Base-by-base conservation (phyloP, 2,113 vertebrate genomes). In the Rhombomys opimus region DNA sequence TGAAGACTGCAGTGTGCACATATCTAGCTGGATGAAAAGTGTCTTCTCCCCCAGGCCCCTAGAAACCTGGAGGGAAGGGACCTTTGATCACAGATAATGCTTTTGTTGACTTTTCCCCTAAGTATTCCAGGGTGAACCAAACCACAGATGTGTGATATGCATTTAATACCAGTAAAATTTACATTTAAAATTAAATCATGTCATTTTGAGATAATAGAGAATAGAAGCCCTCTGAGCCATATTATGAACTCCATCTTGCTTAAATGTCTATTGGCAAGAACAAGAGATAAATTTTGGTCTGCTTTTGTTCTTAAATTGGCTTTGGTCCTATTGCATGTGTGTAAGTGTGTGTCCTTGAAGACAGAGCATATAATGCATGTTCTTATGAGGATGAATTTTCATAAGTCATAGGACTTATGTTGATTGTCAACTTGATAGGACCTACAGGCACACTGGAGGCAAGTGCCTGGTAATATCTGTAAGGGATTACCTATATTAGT, bases 31-130 rank as follows among this genome's bases (percentile, higher is more conserved):
- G 27, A 38, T 27, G 81, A 80, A 54, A 65, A 65, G 32, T 25
- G 23, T 23, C 46, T 11, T 77, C 20, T 90, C 5, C 32, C n/a
- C n/a, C 30, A 15, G 20, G 46, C 7, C 32, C 52, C 61, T 35
- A 32, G 30, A 4, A 17, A 17, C 30, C 46, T 3, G 2, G n/a
- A 32, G 35, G 27, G 9, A 65, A 27, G 15, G 32, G 27, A 23
- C 25, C 17, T 7, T 0, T 11, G 38, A 25, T 54, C 22, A 22
- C 1, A 8, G 7, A 14, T 0, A 9, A 10, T 2, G 27, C 9
- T 61, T 11, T 35, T 1, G 3, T 73, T 38, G 12, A 61, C 8
- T 14, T 9, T 7, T 35, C 35, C 23, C 35, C 46, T 27, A 10
- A 27, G 63, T 10, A 25, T 67, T 59, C 3, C 30, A 38, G 57